Conservation (phyloP, 2,797 vertebrate genomes). For the Acanthornis magna region DNA sequence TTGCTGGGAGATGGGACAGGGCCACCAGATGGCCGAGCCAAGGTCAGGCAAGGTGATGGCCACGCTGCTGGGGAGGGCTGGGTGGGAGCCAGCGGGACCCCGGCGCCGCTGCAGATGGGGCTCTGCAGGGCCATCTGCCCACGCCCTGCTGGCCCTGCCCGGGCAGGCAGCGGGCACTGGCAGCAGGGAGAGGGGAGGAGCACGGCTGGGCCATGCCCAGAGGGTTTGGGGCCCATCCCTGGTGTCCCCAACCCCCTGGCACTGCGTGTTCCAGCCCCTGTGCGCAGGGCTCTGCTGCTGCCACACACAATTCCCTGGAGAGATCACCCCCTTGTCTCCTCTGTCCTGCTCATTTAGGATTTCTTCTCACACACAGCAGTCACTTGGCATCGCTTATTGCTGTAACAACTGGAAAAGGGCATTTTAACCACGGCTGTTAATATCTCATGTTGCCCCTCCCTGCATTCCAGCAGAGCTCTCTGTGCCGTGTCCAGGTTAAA, state of each 20-base stretch:
- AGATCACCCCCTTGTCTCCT: background rate
- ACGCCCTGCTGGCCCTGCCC: background rate
- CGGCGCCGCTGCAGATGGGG: rapidly evolving
- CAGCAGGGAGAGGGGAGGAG: background rate
- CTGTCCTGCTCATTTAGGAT: background rate
- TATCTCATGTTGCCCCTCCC: background rate
- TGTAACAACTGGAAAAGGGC: background rate
- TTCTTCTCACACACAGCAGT: background rate
- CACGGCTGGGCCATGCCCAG: background rate
- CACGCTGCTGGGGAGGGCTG: background rate
- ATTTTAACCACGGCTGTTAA: background rate
- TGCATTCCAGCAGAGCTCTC: background rate
- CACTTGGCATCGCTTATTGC: background rate
- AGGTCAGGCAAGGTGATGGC: background rate
- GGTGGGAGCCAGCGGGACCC: background rate
- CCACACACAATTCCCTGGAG: background rate
- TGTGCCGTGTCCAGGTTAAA: background rate
- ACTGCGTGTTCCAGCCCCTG: background rate
- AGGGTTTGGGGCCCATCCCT: background rate
- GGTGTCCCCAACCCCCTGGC: background rate
- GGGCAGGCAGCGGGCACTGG: background rate
- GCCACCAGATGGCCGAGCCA: background rate
- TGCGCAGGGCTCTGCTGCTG: background rate
- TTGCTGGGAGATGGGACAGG: rapidly evolving
- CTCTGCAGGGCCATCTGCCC: background rate